Percentiles rank a stretch among this genome's conserved stretches.
phyloP scores from a whole-genome alignment of 2,113 vertebrate genomes.

The Pelvicachromis taeniatus region DNA sequence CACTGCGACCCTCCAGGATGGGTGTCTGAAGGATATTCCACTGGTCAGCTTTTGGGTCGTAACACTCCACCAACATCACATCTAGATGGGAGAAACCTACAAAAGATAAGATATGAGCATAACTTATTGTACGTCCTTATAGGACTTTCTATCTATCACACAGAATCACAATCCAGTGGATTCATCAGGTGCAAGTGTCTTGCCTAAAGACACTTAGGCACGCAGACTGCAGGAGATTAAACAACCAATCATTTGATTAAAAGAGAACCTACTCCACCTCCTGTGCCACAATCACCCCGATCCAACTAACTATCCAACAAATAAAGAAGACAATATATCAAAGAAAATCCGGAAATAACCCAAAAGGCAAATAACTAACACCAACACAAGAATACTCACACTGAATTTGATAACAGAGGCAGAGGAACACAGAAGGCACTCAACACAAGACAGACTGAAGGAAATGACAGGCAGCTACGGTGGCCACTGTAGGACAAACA shows the following conservation, averaged over 20 bases:
- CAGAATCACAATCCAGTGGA: neutral
- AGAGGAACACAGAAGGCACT: neutral
- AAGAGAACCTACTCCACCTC: neutral
- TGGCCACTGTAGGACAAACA: neutral
- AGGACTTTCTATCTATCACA: neutral
- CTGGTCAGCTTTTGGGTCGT: slow-evolving; percentile 96
- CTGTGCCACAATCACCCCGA: neutral
- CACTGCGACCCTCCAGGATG: slow-evolving; percentile 95
- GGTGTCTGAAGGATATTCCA: slow-evolving; percentile 98
- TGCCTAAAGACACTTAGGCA: neutral
- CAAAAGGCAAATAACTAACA: neutral
- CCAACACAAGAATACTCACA: neutral
- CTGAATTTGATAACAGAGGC: neutral
- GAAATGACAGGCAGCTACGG: neutral
- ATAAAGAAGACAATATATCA: neutral
- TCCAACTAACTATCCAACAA: neutral
- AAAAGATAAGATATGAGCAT: neutral
- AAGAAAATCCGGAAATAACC: neutral
- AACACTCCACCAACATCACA: slow-evolving; percentile 97
- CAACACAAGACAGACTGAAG: neutral
- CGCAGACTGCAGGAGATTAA: neutral
- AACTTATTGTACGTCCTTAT: neutral
- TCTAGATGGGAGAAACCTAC: slow-evolving; percentile 98
- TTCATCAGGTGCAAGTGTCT: neutral
- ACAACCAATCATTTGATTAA: neutral